Conservation (phyloP, 2,113 vertebrate species). For the Proterorhinus semilunaris region DNA sequence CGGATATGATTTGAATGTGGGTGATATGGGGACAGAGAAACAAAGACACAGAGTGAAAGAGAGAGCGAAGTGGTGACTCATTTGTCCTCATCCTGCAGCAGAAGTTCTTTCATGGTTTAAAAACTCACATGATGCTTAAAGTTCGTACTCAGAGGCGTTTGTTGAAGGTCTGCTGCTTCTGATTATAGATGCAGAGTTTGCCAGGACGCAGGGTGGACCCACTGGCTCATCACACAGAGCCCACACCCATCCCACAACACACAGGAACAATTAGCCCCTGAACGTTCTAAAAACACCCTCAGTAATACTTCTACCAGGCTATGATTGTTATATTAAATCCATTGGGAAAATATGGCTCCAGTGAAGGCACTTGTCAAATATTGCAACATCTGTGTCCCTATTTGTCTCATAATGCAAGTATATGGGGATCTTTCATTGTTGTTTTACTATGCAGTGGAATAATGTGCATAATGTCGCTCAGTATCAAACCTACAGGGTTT, state of each 20-base stretch:
- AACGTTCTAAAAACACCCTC: background rate
- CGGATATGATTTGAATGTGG: conserved; percentile 1
- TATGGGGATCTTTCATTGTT: no score
- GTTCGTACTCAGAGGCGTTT: conserved; percentile 10
- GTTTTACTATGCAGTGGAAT: no score
- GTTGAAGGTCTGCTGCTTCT: conserved; percentile 49
- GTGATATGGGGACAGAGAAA: background rate
- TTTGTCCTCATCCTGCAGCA: conserved; percentile 13
- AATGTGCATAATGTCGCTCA: no score
- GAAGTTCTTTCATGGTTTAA: conserved; percentile 2
- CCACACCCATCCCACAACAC: conserved; percentile 47
- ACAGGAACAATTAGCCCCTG: conserved; percentile 23
- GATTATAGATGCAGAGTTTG: conserved; percentile 57
- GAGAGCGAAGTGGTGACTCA: conserved; percentile 11
- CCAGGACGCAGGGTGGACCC: conserved; percentile 64
- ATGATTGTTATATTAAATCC: background rate
- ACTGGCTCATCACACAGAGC: conserved; percentile 57
- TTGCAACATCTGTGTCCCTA: background rate
- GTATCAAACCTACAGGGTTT: no score
- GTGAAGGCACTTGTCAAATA: background rate
- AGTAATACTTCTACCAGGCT: background rate
- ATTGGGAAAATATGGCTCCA: background rate
- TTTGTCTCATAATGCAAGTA: background rate
- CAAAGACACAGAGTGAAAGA: conserved; percentile 3
- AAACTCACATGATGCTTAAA: conserved; percentile 3